Conservation (phyloP, 2,888 invertebrate genomes). For the Neelides folsomi region DNA sequence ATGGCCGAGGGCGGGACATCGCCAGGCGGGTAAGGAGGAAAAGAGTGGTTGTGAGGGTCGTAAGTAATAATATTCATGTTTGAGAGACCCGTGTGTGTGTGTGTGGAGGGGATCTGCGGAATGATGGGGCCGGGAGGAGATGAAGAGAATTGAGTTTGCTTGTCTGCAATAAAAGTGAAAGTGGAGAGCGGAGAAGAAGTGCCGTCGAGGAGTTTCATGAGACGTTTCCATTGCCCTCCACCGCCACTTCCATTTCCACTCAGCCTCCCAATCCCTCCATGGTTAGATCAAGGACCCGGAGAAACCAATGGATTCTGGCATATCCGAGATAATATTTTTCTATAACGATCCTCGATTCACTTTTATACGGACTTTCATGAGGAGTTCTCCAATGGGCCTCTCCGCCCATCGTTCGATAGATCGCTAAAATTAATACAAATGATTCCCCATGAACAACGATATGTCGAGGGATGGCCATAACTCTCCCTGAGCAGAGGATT, state of each 20-base stretch:
- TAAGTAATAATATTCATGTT: neutral
- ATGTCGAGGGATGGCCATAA: constrained; percentile 28
- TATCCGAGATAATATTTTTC: constrained; percentile 29
- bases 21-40: neutral
- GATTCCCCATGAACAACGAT: constrained; percentile 31
- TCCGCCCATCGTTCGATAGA: constrained; percentile 23
- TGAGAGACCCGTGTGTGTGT: neutral
- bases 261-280: no score
- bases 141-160: constrained; percentile 8
- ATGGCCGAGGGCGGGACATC: neutral
- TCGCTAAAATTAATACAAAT: constrained; percentile 33
- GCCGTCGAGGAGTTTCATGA: neutral
- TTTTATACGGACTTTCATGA: constrained; percentile 10
- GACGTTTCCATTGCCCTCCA: no score
- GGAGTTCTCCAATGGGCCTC: constrained; percentile 20
- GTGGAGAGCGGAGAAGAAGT: constrained; percentile 24
- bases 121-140: neutral
- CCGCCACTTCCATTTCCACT: no score
- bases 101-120: neutral
- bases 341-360: constrained; percentile 22
- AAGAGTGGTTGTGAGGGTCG: no score
- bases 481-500: constrained; percentile 26
- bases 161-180: constrained; percentile 30
- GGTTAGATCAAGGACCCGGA: neutral
- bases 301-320: constrained; percentile 25